Evolutionary conservation across 2,113 vertebrate species (phyloP).

Genomic region (Alaudala cheleensis): DNA sequence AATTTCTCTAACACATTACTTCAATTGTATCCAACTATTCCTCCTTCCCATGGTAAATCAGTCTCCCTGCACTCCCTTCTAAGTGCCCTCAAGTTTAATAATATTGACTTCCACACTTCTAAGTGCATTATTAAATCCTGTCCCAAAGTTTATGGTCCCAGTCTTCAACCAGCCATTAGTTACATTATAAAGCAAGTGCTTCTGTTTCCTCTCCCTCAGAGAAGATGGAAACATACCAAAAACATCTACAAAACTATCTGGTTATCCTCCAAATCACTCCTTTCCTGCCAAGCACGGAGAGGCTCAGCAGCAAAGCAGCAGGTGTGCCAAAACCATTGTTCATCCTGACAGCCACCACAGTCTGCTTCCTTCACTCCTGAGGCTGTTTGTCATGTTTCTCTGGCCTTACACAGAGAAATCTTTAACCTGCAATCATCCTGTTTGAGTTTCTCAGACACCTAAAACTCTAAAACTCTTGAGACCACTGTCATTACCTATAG

Average conservation of each 20-base stretch:
- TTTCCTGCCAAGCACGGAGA: constrained; percentile 4
- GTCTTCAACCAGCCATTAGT: not conserved
- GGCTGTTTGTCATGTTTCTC: not conserved
- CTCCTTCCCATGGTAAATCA: not conserved
- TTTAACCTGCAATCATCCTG: not conserved
- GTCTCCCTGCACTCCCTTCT: not conserved
- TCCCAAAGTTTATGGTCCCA: not conserved
- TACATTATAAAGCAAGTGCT: not conserved
- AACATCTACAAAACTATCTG: constrained; percentile 41
- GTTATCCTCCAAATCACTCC: constrained; percentile 32
- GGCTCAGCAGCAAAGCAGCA: not conserved
- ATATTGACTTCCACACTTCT: not conserved
- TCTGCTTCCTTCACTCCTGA: constrained; percentile 26
- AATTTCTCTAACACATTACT: not conserved
- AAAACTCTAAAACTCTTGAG: not conserved
- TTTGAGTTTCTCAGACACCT: not conserved
- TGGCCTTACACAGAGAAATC: not conserved
- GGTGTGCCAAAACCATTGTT: constrained; percentile 58
- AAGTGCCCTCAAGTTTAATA: not conserved
- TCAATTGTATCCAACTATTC: not conserved
- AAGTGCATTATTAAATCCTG: not conserved
- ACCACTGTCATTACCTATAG: not conserved
- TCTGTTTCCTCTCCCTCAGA: constrained; percentile 10
- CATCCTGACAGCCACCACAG: constrained; percentile 40
- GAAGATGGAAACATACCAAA: constrained; percentile 42